phyloP scores from a whole-genome alignment of 2,113 vertebrate species.

The Zingel zingel region DNA sequence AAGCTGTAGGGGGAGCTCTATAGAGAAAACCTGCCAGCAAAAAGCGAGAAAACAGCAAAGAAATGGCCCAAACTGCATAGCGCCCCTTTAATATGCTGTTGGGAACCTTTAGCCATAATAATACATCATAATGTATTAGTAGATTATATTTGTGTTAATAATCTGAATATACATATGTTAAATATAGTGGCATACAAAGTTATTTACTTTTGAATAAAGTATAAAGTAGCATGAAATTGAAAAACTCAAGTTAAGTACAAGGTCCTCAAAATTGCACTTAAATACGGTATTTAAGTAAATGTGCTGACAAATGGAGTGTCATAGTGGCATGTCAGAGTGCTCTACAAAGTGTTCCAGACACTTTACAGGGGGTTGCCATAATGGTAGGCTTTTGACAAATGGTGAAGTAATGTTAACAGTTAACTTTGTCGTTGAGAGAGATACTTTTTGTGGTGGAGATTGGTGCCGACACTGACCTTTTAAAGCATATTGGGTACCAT shows the following conservation, averaged over 20 bases:
- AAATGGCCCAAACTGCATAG: too few relatives aligned
- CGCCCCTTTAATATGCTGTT: neutral
- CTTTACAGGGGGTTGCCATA: neutral
- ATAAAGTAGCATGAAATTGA: neutral
- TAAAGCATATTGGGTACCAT: neutral
- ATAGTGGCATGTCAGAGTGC: neutral
- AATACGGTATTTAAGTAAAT: neutral
- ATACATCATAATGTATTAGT: neutral
- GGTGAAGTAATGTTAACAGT: neutral
- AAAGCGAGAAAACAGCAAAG: too few relatives aligned
- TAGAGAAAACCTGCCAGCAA: too few relatives aligned
- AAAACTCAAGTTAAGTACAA: neutral
- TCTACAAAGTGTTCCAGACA: neutral
- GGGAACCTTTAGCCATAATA: neutral
- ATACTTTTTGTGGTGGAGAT: neutral
- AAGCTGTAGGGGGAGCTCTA: too few relatives aligned
- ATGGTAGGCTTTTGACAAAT: neutral
- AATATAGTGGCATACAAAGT: neutral
- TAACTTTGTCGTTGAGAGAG: neutral
- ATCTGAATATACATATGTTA: neutral
- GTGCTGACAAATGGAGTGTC: neutral
- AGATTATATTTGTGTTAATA: neutral
- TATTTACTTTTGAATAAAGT: neutral
- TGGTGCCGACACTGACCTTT: neutral
- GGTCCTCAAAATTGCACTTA: neutral